Evolutionary conservation across 2,888 invertebrate genomes (phyloP).

Genomic region (Sarcophaga carnaria): DNA sequence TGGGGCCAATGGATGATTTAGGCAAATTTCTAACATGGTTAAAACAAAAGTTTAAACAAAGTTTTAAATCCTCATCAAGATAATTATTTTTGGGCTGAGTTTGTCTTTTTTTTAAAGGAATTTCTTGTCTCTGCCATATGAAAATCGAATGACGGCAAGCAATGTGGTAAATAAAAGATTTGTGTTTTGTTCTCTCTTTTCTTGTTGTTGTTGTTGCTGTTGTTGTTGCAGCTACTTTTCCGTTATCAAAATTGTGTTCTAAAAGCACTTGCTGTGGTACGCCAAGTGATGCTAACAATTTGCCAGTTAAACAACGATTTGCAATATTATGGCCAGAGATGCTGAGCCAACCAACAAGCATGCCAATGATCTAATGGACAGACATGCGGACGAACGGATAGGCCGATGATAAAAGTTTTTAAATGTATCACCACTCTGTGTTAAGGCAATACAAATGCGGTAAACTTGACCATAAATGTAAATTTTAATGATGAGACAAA

Average conservation of each 20-base stretch:
- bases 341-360: background rate
- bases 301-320: slow-evolving; percentile 1
- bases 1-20: background rate
- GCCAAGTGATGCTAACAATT: slow-evolving; percentile 30
- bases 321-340: slow-evolving; percentile 5
- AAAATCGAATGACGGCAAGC: too few relatives aligned
- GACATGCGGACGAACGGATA: background rate
- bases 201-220: too few relatives aligned
- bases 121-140: too few relatives aligned
- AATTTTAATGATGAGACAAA: slow-evolving; percentile 64
- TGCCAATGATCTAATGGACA: background rate
- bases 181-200: too few relatives aligned
- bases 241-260: too few relatives aligned
- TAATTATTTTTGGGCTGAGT: background rate
- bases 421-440: too few relatives aligned
- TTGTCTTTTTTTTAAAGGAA: background rate
- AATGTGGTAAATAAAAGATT: too few relatives aligned
- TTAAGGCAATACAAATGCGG: slow-evolving; percentile 8
- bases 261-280: too few relatives aligned
- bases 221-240: too few relatives aligned
- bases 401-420: background rate
- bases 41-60: background rate
- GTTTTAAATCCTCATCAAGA: slow-evolving; percentile 48
- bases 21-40: slow-evolving; percentile 1
- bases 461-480: slow-evolving; percentile 66